A percentile compares a stretch with the other conserved stretches of the same genome.
Conservation (phyloP, 1,140 invertebrate species). For the Drosophila nebulosa region DNA sequence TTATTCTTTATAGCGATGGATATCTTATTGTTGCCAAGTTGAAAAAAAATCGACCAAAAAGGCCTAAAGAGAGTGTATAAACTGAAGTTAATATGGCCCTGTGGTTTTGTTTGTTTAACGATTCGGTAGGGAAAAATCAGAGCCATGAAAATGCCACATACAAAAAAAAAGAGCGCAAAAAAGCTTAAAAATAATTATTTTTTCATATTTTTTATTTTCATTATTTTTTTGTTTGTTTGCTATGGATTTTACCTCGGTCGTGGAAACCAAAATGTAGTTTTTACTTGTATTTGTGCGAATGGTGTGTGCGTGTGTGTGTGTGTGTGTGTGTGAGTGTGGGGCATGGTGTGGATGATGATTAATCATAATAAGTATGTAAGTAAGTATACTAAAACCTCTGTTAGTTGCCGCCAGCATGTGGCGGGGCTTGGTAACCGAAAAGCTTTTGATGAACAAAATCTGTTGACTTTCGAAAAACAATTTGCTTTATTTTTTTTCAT, state of each 20-base stretch:
- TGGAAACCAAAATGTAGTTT: conserved; percentile 39
- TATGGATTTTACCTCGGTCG: conserved; percentile 25
- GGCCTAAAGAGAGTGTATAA: not conserved
- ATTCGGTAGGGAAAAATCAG: not conserved
- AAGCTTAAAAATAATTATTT: conserved; percentile 9
- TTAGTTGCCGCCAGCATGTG: conserved; percentile 28
- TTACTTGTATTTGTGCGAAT: not conserved
- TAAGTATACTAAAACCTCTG: conserved; percentile 34
- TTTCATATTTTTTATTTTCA: conserved; percentile 1
- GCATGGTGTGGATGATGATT: conserved; percentile 27
- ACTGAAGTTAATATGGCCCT: not conserved
- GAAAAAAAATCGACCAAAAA: not conserved
- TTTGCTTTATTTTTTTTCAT: conserved; percentile 9
- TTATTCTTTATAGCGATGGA: no score
- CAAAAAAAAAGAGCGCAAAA: conserved; percentile 23
- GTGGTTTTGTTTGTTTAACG: not conserved
- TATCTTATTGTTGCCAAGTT: not conserved
- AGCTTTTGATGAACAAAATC: conserved; percentile 31
- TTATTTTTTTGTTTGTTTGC: conserved; percentile 1
- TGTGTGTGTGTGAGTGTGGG: conserved; percentile 1
- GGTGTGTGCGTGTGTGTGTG: not conserved
- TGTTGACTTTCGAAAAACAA: conserved; percentile 48
- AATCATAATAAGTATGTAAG: conserved; percentile 41
- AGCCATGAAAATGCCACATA: conserved; percentile 8
- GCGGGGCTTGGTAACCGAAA: conserved; percentile 35